Evolutionary conservation across 2,797 vertebrate genomes (phyloP), one percentile per base, ranked within the genome.

Genomic region (Clamator glandarius): DNA sequence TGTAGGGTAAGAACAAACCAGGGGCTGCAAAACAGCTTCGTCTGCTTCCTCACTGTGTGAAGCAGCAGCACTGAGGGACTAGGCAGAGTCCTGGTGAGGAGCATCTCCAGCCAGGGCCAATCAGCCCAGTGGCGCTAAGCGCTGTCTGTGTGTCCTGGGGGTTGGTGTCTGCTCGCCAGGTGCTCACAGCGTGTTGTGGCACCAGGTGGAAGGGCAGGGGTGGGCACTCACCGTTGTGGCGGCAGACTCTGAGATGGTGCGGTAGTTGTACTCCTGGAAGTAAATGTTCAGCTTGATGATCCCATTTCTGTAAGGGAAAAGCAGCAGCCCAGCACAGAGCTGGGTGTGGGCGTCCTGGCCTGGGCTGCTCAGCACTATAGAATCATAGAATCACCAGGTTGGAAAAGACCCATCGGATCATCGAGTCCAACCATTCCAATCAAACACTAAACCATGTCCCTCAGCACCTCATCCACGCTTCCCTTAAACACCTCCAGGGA

Each of bases 221-320:
- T 8, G 33, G 66, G 51, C 90, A 95, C 98, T 97, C 94, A 98
- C 98, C 1, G 98, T 98, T 0, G 98, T 98, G 68, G 97, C 95
- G 0, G 97, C 97, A 0, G 98, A 98, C 74, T 98, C 98, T 0
- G 97, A 97, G 52, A 98, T 97, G 64, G 96, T 98, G 23, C 97
- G 97, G 66, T 97, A 98, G 95, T 98, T 98, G 95, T 98, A 98
- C 79, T 98, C 98, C 97, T 98, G 98, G 95, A 98, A 98, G 93
- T 98, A 98, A 76, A 98, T 98, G 67, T 98, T 98, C 85, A 98
- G 96, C 76, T 98, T 98, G 96, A 98, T 96, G 35, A 98, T 89
- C 14, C 98, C 98, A 0, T 96, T 97, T 59, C 98, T 98, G 93
- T 1, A 57, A 74, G 59, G 52, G 55, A 81, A 7, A 87, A 66